A percentile compares a stretch with the other conserved stretches of the same genome.
phyloP scores from a whole-genome alignment of 2,797 vertebrate genomes.

The Antennarius maculatus region DNA sequence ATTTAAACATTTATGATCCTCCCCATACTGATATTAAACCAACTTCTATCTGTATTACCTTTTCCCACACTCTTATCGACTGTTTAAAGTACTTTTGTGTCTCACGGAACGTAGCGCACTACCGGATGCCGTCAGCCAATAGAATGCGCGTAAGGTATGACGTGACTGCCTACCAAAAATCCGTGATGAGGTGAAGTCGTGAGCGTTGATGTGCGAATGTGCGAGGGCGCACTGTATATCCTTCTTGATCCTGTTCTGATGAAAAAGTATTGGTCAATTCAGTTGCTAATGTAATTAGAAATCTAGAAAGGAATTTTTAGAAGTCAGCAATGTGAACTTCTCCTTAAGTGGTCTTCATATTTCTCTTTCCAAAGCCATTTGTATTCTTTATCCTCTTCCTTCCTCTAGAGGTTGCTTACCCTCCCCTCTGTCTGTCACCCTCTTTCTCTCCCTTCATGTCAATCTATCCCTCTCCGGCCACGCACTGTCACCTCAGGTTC shows the following conservation, averaged over 20 bases:
- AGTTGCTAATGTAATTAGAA: not conserved
- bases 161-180: too few species aligned
- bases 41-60: too few species aligned
- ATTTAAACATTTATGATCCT: too few species aligned
- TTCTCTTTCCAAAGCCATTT: conserved; percentile 28
- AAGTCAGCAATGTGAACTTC: conserved; percentile 20
- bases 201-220: too few species aligned
- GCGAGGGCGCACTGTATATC: too few species aligned
- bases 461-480: conserved; percentile 52
- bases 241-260: not conserved
- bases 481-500: conserved; percentile 70
- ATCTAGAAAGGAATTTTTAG: not conserved
- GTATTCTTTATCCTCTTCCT: conserved; percentile 30
- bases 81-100: too few species aligned
- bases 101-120: too few species aligned
- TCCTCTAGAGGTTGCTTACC: conserved; percentile 38
- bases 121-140: too few species aligned
- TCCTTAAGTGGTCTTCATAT: not conserved
- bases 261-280: conserved; percentile 3
- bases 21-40: too few species aligned
- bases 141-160: too few species aligned
- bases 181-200: too few species aligned
- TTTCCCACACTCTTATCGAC: too few species aligned
- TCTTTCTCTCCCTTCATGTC: conserved; percentile 42
- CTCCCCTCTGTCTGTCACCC: conserved; percentile 36